phyloP scores from a whole-genome alignment of 1,140 invertebrate species.

The Ptiloglossa arizonensis region DNA sequence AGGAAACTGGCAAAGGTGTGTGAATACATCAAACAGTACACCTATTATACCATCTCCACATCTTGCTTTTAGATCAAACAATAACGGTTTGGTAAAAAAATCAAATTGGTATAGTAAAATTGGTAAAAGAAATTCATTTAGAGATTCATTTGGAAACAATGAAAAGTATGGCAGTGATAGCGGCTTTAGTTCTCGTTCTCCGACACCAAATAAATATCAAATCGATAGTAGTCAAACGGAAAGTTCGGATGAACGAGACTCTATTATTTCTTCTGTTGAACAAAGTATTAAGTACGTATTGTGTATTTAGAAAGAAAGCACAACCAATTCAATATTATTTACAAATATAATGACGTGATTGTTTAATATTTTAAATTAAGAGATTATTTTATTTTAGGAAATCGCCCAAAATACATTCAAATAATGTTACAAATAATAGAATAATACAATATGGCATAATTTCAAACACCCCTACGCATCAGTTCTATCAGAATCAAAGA shows the following conservation, averaged over 20 bases:
- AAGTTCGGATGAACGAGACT: conserved; percentile 79
- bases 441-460: conserved; percentile 59
- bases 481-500: conserved; percentile 73
- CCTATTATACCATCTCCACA: conserved; percentile 65
- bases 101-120: conserved; percentile 75
- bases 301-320: not conserved
- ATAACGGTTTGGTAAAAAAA: conserved; percentile 71
- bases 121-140: conserved; percentile 66
- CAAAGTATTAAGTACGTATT: conserved; percentile 71
- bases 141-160: conserved; percentile 66
- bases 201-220: conserved; percentile 76
- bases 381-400: conserved; percentile 57
- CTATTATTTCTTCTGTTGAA: conserved; percentile 72
- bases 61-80: conserved; percentile 68
- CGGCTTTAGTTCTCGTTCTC: conserved; percentile 77
- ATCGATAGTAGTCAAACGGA: conserved; percentile 75
- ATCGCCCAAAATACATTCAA: conserved; percentile 63
- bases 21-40: conserved; percentile 59
- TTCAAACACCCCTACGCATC: conserved; percentile 64
- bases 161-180: conserved; percentile 75
- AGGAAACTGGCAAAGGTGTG: conserved; percentile 69
- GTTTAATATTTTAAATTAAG: conserved; percentile 12
- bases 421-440: conserved; percentile 54
- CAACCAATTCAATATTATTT: not conserved
- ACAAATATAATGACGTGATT: not conserved